A percentile compares a stretch with the other conserved stretches of the same genome.
These are phyloP conservation scores for Acanthurus leucopareius DNA, from an alignment of 2,797 vertebrate genomes.

Conservation along the genomic window DNA sequence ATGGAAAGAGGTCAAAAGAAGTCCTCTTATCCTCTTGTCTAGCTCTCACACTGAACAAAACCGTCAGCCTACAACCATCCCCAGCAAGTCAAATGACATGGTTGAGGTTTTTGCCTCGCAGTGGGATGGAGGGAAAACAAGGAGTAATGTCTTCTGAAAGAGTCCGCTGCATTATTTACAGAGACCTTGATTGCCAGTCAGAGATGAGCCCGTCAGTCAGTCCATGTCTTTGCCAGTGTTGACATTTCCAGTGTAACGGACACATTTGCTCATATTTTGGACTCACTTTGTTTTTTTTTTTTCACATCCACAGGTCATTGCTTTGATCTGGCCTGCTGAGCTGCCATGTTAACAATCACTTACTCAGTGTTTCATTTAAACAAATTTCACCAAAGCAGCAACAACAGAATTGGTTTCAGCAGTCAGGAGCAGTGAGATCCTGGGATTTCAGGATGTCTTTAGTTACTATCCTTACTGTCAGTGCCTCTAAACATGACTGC, in stretches of 20 bases:
- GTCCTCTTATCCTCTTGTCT: conserved; percentile 23
- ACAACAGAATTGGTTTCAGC: no score
- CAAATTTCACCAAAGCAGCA: no score
- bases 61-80: conserved; percentile 16
- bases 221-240: conserved; percentile 38
- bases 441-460: no score
- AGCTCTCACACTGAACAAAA: conserved; percentile 31
- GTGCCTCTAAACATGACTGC: no score
- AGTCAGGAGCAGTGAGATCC: no score
- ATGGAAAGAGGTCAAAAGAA: conserved; percentile 29
- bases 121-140: background rate
- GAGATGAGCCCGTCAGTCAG: conserved; percentile 42
- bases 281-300: background rate
- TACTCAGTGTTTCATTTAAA: background rate
- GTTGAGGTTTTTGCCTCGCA: conserved; percentile 7
- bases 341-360: conserved; percentile 30
- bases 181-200: conserved; percentile 36
- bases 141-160: conserved; percentile 20
- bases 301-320: conserved; percentile 28
- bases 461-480: no score
- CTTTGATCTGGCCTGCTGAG: conserved; percentile 20
- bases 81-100: conserved; percentile 20
- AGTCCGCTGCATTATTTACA: conserved; percentile 17
- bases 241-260: conserved; percentile 29
- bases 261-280: conserved; percentile 21